phyloP scores from a whole-genome alignment of 2,797 vertebrate genomes.

The Lophotriccus pileatus region DNA sequence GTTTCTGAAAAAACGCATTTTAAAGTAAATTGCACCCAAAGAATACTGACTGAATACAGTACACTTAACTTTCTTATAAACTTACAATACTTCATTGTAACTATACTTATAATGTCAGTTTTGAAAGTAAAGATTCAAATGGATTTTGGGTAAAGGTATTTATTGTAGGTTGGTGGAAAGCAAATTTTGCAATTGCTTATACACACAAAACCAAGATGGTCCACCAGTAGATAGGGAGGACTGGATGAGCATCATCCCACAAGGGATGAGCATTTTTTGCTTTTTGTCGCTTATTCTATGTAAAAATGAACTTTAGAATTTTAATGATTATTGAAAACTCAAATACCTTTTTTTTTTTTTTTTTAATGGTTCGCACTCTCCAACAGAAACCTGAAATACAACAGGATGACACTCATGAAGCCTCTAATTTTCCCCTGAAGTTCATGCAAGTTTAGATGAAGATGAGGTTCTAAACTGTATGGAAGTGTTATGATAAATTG shows the following conservation, averaged over 20 bases:
- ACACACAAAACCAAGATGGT: neutral
- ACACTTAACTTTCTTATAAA: neutral
- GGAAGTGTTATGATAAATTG: neutral
- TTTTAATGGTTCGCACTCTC: neutral
- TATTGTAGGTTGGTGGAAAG: neutral
- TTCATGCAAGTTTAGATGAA: neutral
- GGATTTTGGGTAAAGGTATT: neutral
- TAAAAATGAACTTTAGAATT: neutral
- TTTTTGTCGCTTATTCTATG: neutral
- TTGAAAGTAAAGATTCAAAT: neutral
- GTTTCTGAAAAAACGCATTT: neutral
- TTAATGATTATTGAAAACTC: neutral
- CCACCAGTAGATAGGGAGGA: neutral
- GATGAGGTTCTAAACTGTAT: neutral
- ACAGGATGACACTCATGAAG: neutral
- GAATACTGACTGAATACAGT: neutral
- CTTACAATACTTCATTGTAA: neutral
- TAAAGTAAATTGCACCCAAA: neutral
- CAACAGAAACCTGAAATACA: neutral
- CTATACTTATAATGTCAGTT: neutral
- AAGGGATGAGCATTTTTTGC: neutral
- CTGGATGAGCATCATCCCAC: neutral
- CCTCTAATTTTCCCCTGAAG: neutral
- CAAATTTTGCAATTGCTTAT: neutral
- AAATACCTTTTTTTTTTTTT: neutral